These are phyloP conservation scores for Rattus norvegicus DNA, from an alignment of 2,113 vertebrate species.

Conservation along the genomic window GRCr8 NC_086033.1:40580501-40581000, in stretches of 20 bases:
- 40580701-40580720: slow-evolving; percentile 58
- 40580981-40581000: slow-evolving; percentile 65
- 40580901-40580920: neutral
- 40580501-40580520: neutral
- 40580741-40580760: slow-evolving; percentile 44
- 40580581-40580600: neutral
- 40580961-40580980: slow-evolving; percentile 71
- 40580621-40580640: slow-evolving; percentile 20
- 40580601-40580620: neutral
- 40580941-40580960: slow-evolving; percentile 50
- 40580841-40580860: slow-evolving; percentile 52
- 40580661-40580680: slow-evolving; percentile 44
- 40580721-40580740: slow-evolving; percentile 53
- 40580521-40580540: neutral
- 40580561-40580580: neutral
- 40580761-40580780: slow-evolving; percentile 45
- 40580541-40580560: slow-evolving; percentile 18
- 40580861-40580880: neutral
- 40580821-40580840: neutral
- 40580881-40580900: neutral
- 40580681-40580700: slow-evolving; percentile 57
- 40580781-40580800: slow-evolving; percentile 23
- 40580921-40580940: slow-evolving; percentile 5
- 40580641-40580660: slow-evolving; percentile 53
- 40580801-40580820: slow-evolving; percentile 42